Percentiles rank a stretch among this genome's conserved stretches.
These are phyloP conservation scores for Agrochola lota DNA, from an alignment of 2,888 invertebrate genomes.

Conservation along the genomic window DNA sequence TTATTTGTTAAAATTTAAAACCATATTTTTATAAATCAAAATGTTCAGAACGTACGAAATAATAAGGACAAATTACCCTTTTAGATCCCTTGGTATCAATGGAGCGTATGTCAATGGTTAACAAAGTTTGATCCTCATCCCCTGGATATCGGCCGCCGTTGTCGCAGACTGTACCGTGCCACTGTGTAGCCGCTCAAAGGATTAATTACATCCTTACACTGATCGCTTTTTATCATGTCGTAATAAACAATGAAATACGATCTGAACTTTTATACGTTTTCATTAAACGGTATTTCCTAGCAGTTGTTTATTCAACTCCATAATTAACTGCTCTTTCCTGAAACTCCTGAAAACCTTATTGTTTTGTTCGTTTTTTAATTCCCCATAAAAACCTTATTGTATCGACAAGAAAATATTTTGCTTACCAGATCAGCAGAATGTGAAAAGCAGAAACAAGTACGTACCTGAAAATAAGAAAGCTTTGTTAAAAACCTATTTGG, in stretches of 20 bases:
- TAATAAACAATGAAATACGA: slow-evolving; percentile 33
- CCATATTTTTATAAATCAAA: background rate
- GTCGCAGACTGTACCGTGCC: slow-evolving; percentile 16
- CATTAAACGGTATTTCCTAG: background rate
- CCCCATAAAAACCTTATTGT: background rate
- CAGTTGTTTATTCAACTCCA: background rate
- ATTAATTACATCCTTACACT: slow-evolving; percentile 54
- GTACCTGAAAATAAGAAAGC: slow-evolving; percentile 78
- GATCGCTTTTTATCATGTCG: slow-evolving; percentile 44
- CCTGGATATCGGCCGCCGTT: slow-evolving; percentile 27
- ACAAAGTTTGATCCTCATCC: slow-evolving; percentile 52
- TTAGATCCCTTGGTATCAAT: slow-evolving; percentile 49
- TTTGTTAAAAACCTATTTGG: slow-evolving; percentile 29
- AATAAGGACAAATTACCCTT: slow-evolving; percentile 32
- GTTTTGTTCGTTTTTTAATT: too few species aligned
- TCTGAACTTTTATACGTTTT: slow-evolving; percentile 7
- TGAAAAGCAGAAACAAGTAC: slow-evolving; percentile 62
- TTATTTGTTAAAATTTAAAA: background rate
- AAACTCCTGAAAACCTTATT: background rate
- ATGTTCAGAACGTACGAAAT: slow-evolving; percentile 17
- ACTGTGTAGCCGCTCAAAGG: slow-evolving; percentile 50
- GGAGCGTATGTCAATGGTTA: slow-evolving; percentile 54
- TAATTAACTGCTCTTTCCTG: background rate
- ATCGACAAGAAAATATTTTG: background rate
- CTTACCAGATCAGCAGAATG: slow-evolving; percentile 47